Evolutionary conservation across 2,888 invertebrate species (phyloP).

Genomic region (Panzeria rudis): DNA sequence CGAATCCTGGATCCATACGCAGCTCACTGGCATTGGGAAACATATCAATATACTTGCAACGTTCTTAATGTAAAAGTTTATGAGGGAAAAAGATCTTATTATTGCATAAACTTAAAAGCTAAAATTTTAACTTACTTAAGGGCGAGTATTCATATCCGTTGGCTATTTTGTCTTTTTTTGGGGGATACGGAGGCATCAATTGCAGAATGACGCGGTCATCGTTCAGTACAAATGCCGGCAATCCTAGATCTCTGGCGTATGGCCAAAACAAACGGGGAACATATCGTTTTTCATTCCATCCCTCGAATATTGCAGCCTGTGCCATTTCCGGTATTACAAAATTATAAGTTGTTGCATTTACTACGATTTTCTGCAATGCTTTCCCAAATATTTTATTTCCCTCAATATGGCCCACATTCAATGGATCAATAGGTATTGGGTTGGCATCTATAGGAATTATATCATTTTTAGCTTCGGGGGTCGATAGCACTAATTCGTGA

Average conservation of each 20-base stretch:
- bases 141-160: conserved; percentile 81
- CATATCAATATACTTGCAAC: conserved; percentile 87
- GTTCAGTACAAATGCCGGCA: conserved; percentile 80
- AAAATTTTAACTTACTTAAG: conserved; percentile 75
- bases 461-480: conserved; percentile 76
- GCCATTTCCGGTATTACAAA: conserved; percentile 82
- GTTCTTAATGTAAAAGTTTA: conserved; percentile 82
- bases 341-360: conserved; percentile 80
- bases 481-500: conserved; percentile 77
- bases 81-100: conserved; percentile 30
- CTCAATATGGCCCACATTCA: conserved; percentile 77
- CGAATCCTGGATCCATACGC: conserved; percentile 84
- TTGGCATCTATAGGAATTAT: conserved; percentile 76
- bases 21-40: conserved; percentile 85
- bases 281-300: conserved; percentile 80
- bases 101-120: neutral
- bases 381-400: conserved; percentile 76
- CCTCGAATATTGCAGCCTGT: conserved; percentile 80
- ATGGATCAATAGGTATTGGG: conserved; percentile 79
- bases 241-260: conserved; percentile 80
- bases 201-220: conserved; percentile 79
- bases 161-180: conserved; percentile 77
- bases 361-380: conserved; percentile 77
- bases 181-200: conserved; percentile 81
- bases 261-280: conserved; percentile 80